Conservation (phyloP, 2,888 invertebrate species). For the Tetanocera ferruginea region DNA sequence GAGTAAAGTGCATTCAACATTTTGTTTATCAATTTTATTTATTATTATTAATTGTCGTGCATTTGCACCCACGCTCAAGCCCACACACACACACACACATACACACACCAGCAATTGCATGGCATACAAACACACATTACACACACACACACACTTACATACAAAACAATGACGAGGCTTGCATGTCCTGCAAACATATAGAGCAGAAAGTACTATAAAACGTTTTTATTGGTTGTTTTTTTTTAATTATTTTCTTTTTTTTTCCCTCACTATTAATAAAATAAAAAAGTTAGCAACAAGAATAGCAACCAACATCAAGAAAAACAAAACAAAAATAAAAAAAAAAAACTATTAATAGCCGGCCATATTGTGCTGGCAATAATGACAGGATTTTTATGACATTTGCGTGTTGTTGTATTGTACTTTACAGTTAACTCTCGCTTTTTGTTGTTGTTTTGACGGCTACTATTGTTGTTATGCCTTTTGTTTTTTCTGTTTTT, state of each 20-base stretch:
- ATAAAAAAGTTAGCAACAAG: not conserved
- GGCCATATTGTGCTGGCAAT: constrained; percentile 36
- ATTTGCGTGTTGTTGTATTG: constrained; percentile 45
- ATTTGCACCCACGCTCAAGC: constrained; percentile 2
- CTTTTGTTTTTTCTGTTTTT: not conserved
- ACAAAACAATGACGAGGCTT: not conserved
- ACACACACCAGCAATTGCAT: not conserved
- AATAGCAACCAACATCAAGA: not conserved
- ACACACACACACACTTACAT: not conserved
- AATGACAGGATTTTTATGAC: constrained; percentile 44
- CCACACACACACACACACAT: not conserved
- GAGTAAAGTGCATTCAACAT: not conserved
- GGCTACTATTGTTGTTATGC: not conserved
- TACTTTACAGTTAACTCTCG: constrained; percentile 36
- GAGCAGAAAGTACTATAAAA: constrained; percentile 1
- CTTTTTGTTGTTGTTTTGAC: not conserved
- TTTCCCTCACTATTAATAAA: not conserved
- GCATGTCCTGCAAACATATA: constrained; percentile 12
- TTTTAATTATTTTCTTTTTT: not conserved
- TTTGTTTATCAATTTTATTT: constrained; percentile 23
- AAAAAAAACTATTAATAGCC: constrained; percentile 3
- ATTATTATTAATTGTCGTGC: constrained; percentile 21
- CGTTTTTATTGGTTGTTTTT: constrained; percentile 11
- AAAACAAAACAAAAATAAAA: not conserved
- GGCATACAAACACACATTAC: not conserved